These are phyloP conservation scores for Drosophila orosa DNA, from an alignment of 1,140 invertebrate species.

Conservation along the genomic window DNA sequence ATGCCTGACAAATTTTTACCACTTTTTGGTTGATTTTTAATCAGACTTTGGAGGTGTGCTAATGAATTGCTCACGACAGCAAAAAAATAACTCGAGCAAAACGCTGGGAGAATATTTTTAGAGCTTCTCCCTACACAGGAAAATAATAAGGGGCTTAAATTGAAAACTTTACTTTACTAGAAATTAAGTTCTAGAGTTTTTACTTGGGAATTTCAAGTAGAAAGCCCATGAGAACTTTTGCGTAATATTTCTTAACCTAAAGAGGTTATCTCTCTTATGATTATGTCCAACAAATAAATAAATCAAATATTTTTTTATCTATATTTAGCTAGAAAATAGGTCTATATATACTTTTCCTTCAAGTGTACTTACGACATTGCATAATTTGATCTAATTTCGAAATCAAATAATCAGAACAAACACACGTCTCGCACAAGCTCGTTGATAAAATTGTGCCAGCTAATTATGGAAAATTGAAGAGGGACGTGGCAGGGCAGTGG, in stretches of 20 bases:
- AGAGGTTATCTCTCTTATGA: too few relatives aligned
- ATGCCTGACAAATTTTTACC: conserved; percentile 23
- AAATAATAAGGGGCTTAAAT: not conserved
- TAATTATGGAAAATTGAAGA: conserved; percentile 58
- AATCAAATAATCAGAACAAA: conserved; percentile 56
- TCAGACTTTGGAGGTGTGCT: conserved; percentile 39
- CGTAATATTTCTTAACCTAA: too few relatives aligned
- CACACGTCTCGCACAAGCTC: conserved; percentile 12
- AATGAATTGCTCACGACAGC: conserved; percentile 62
- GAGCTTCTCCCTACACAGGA: conserved; percentile 11
- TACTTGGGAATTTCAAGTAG: too few relatives aligned
- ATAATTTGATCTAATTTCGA: conserved; percentile 71
- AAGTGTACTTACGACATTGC: conserved; percentile 22
- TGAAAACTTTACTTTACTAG: too few relatives aligned
- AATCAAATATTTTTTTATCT: not conserved
- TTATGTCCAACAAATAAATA: not conserved
- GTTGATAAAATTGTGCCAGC: conserved; percentile 62
- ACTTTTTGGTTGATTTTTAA: conserved; percentile 32
- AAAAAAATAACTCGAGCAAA: conserved; percentile 23
- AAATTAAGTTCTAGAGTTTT: too few relatives aligned
- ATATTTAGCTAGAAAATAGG: not conserved
- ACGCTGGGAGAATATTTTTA: conserved; percentile 53
- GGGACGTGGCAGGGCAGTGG: not conserved
- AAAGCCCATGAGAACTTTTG: too few relatives aligned
- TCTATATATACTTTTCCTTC: not conserved